Conservation (phyloP, 2,888 invertebrate species). For the Drosophila paranaensis region DNA sequence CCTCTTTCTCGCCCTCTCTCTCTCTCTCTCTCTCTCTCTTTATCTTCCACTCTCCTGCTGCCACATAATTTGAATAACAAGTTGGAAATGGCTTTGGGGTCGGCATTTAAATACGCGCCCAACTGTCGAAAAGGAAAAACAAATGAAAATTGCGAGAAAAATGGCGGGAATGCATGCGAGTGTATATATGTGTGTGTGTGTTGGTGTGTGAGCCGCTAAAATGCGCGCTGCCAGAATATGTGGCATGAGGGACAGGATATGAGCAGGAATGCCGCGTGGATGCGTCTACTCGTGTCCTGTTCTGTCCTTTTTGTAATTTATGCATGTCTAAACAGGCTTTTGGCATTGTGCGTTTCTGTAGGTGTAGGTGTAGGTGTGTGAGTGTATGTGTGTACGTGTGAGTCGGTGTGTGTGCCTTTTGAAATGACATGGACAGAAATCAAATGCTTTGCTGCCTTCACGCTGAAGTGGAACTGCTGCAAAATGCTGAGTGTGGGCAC, state of each 20-base stretch:
- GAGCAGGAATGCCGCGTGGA: slow-evolving; percentile 20
- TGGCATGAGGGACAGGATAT: slow-evolving; percentile 23
- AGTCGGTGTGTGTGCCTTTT: slow-evolving; percentile 24
- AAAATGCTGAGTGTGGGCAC: slow-evolving; percentile 6
- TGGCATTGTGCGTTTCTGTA: slow-evolving; percentile 21
- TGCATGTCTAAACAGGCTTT: slow-evolving; percentile 70
- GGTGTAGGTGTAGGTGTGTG: neutral
- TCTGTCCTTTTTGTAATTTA: slow-evolving; percentile 64
- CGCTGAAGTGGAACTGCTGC: slow-evolving; percentile 24
- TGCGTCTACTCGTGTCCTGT: slow-evolving; percentile 37
- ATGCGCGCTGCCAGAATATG: slow-evolving; percentile 31
- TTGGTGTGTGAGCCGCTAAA: slow-evolving; percentile 24
- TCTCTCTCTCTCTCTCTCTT: neutral
- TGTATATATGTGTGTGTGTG: neutral
- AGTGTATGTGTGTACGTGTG: slow-evolving; percentile 6
- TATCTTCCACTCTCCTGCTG: slow-evolving; percentile 3
- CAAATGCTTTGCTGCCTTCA: slow-evolving; percentile 27
- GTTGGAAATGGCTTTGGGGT: slow-evolving; percentile 28
- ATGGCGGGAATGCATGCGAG: slow-evolving; percentile 29
- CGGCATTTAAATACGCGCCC: slow-evolving; percentile 61
- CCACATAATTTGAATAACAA: slow-evolving; percentile 46
- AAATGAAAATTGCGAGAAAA: slow-evolving; percentile 47
- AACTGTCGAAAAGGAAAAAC: slow-evolving; percentile 43
- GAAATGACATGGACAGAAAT: slow-evolving; percentile 47
- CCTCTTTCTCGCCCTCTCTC: slow-evolving; percentile 3